Base-by-base conservation (phyloP, 2,888 invertebrate species). In the Nesidiocoris tenuis region DNA sequence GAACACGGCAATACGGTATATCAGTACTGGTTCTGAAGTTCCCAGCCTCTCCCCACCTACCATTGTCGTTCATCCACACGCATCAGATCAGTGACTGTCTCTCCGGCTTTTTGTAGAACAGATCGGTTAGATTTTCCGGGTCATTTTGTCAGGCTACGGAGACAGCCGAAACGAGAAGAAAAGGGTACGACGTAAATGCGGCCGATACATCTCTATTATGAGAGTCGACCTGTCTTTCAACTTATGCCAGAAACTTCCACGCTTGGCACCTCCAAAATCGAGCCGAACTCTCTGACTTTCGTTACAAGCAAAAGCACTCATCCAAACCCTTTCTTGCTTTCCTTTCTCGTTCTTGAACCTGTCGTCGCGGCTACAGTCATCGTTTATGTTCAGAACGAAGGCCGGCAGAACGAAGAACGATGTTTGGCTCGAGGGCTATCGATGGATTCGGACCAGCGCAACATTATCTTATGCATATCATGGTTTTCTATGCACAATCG, bases 171-270 rank as follows among this genome's bases (percentile, higher is more conserved):
- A 57, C 59, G 54, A 17, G 59, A 18, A 56, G 24, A 72, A 72
- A 72, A 63, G 72, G 72, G 63, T 61, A 61, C 72, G 72, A 72
- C 72, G 39, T 72, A 61, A 61, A 61, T 25, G 61, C 19, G 54
- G 61, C 72, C 72, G 19, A 63, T 72, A 72, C 61, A 61, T 72
- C 72, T 72, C 61, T 72, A 72, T 72, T 72, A 72, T 61, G 63
- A 56, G 54, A 18, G 25, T 22, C 72, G 55, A 72, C 72, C 72
- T 72, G 61, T 72, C 72, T 61, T 72, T 61, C 39, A 72, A 61
- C 59, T 61, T 39, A 71, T 39, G 24, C 70, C 56, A 39, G 39
- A 39, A 72, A 72, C 72, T 61, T 72, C 54, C 70, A 3, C 70
- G 59, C 59, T 57, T 17, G 59, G 57, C 57, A 24, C 25, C 59